Percentiles rank a stretch among this genome's conserved stretches.
These are phyloP conservation scores for Poeciliopsis retropinna DNA, from an alignment of 2,113 vertebrate species.

Conservation along the genomic window DNA sequence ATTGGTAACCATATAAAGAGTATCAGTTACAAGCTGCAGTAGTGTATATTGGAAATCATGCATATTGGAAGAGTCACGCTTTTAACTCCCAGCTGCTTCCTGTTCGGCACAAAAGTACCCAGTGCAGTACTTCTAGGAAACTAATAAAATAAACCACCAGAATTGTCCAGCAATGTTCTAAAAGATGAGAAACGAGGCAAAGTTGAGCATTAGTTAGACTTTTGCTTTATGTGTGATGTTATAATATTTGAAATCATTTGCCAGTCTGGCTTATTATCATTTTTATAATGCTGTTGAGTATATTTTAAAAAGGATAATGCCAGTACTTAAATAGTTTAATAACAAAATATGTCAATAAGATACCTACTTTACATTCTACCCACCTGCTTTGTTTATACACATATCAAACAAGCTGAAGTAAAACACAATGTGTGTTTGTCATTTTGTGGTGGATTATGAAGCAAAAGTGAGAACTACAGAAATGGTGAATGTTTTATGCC, in stretches of 20 bases:
- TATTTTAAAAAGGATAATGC: background rate
- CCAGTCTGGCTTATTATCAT: background rate
- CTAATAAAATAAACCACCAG: background rate
- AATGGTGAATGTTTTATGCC: too few relatives aligned
- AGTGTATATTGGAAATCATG: background rate
- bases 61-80: background rate
- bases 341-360: too few relatives aligned
- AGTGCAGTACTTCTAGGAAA: background rate
- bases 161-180: too few relatives aligned
- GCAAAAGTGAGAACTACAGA: too few relatives aligned
- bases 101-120: constrained; percentile 9
- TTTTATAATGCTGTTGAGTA: background rate
- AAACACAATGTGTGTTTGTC: too few relatives aligned
- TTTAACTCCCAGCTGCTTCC: background rate
- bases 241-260: background rate
- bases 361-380: background rate
- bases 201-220: background rate
- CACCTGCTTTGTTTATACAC: too few relatives aligned
- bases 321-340: too few relatives aligned
- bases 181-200: too few relatives aligned
- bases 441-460: too few relatives aligned
- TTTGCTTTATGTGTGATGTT: background rate
- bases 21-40: background rate
- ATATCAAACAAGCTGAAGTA: too few relatives aligned
- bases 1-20: background rate